These are phyloP conservation scores for Serrognathus titanus DNA, from an alignment of 2,888 invertebrate species.

Conservation along the genomic window DNA sequence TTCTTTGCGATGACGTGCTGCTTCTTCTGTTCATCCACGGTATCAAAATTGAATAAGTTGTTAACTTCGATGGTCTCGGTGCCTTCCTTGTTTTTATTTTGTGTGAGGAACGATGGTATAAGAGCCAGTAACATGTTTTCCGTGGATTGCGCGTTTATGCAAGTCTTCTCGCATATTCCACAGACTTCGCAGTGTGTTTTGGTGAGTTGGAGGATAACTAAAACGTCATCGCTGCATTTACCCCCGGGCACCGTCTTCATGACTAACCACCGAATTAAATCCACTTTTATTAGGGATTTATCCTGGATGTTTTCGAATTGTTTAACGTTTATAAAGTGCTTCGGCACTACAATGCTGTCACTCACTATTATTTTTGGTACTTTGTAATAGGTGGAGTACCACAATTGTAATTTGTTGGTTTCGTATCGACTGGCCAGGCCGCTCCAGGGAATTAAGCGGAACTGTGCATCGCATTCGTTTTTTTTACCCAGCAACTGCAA, in stretches of 20 bases:
- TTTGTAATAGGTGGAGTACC: conserved; percentile 24
- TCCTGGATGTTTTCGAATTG: conserved; percentile 18
- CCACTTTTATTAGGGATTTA: conserved; percentile 19
- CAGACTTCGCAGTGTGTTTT: conserved; percentile 38
- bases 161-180: conserved; percentile 40
- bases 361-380: conserved; percentile 25
- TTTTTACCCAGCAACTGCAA: conserved; percentile 18
- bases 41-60: neutral
- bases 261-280: conserved; percentile 41
- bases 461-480: conserved; percentile 10
- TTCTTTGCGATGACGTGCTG: conserved; percentile 5
- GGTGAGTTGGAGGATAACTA: conserved; percentile 33
- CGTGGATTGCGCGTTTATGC: conserved; percentile 35
- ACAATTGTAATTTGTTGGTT: conserved; percentile 23
- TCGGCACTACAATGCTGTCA: conserved; percentile 19
- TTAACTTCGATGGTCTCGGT: neutral
- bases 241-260: conserved; percentile 30
- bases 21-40: neutral
- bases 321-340: conserved; percentile 33
- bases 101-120: neutral
- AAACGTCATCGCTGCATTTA: conserved; percentile 33
- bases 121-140: neutral
- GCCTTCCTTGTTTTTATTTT: neutral
- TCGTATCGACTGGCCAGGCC: conserved; percentile 22
- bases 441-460: conserved; percentile 29